Percentiles rank a stretch among this genome's conserved stretches.
These are phyloP conservation scores for Ptilonorhynchus violaceus DNA, from an alignment of 2,113 vertebrate species.

Conservation along the genomic window DNA sequence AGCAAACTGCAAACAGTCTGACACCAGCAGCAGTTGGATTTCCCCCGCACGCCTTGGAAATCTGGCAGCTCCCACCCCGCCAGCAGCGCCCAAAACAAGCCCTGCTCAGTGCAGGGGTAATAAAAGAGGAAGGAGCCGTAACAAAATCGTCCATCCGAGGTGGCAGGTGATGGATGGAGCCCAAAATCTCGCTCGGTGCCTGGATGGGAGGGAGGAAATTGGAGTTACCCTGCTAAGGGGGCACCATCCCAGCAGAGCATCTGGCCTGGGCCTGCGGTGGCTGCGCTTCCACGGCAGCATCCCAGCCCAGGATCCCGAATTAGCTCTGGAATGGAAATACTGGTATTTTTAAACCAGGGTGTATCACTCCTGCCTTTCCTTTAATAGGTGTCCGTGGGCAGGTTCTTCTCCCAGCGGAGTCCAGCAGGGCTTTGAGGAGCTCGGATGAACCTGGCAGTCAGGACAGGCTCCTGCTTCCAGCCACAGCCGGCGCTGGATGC, in stretches of 20 bases:
- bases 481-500: rapidly evolving
- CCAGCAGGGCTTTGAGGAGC: background rate
- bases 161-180: background rate
- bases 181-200: rapidly evolving
- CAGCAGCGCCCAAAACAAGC: background rate
- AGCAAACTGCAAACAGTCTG: constrained; percentile 7
- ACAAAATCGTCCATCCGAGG: background rate
- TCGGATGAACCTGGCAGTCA: rapidly evolving
- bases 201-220: background rate
- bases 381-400: constrained; percentile 17
- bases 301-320: background rate
- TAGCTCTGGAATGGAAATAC: background rate
- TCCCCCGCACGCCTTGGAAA: background rate
- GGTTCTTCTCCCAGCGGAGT: background rate
- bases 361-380: background rate
- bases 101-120: rapidly evolving
- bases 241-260: background rate
- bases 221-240: background rate
- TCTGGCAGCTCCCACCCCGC: background rate
- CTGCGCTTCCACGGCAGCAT: background rate
- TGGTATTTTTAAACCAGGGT: constrained; percentile 3
- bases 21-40: background rate
- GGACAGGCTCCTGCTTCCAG: background rate
- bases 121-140: background rate
- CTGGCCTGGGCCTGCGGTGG: background rate